These are phyloP conservation scores for Ameiurus melas DNA, from an alignment of 2,113 vertebrate species.

Conservation along the genomic window DNA sequence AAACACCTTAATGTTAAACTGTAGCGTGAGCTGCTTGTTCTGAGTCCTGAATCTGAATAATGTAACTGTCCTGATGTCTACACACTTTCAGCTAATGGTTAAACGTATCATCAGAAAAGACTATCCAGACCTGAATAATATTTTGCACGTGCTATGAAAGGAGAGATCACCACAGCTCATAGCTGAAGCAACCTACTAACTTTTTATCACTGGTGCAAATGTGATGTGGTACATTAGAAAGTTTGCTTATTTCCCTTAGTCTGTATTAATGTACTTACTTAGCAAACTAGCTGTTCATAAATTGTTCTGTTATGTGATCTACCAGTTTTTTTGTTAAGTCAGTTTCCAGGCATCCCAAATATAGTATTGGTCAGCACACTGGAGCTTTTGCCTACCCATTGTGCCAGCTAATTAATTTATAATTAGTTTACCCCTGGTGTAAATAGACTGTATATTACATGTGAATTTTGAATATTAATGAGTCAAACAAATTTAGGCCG, in stretches of 20 bases:
- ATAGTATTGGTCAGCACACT: not conserved
- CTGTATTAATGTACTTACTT: not conserved
- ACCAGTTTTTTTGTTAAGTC: not conserved
- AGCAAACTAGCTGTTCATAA: not conserved
- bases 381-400: not conserved
- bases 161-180: not conserved
- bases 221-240: not conserved
- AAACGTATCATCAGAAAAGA: not conserved
- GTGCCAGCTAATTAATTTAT: not conserved
- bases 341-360: not conserved
- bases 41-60: not conserved
- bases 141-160: not conserved
- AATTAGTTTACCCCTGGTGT: not conserved
- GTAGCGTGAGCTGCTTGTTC: not conserved
- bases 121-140: not conserved
- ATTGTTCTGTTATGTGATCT: not conserved
- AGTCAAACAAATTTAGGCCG: not conserved
- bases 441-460: not conserved
- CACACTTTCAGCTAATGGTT: not conserved
- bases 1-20: not conserved
- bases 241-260: not conserved
- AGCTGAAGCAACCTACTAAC: not conserved
- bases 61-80: not conserved
- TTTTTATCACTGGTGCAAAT: not conserved
- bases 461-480: not conserved